A percentile compares a stretch with the other conserved stretches of the same genome.
Evolutionary conservation across 2,797 vertebrate genomes (phyloP).

Genomic region (Staurois parvus): DNA sequence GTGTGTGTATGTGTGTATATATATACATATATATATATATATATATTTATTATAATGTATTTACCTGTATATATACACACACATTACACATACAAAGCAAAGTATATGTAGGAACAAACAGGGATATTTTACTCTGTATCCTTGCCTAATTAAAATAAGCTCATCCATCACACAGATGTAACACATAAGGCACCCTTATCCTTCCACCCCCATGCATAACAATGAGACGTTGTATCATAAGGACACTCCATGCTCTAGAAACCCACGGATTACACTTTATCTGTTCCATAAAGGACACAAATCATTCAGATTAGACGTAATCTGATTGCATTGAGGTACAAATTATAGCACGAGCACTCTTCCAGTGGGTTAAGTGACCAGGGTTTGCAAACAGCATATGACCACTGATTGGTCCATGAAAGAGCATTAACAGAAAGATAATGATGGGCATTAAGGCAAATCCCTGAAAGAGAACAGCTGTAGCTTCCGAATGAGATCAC

Average conservation of each 20-base stretch:
- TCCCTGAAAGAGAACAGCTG: constrained; percentile 81
- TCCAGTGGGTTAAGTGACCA: constrained; percentile 81
- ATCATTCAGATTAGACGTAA: constrained; percentile 85
- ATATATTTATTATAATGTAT: too few relatives aligned
- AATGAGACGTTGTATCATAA: background rate
- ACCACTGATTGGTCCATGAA: constrained; percentile 81
- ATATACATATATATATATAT: too few relatives aligned
- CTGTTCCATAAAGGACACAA: constrained; percentile 78
- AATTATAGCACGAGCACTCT: constrained; percentile 79
- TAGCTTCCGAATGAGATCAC: constrained; percentile 73
- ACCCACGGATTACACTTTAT: constrained; percentile 78
- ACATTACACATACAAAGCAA: too few relatives aligned
- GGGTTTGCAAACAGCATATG: constrained; percentile 79
- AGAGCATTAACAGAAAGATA: constrained; percentile 84
- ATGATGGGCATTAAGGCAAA: constrained; percentile 83
- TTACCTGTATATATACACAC: too few relatives aligned
- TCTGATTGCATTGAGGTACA: constrained; percentile 83
- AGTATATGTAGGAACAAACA: too few relatives aligned
- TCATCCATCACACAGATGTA: constrained; percentile 17
- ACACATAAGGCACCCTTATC: background rate
- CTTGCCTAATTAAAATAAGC: background rate
- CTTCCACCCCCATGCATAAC: background rate
- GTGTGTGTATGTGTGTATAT: too few relatives aligned
- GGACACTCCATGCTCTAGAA: constrained; percentile 69
- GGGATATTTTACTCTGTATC: background rate